These are phyloP conservation scores for Mesochorus sp. DNA, from an alignment of 2,888 invertebrate species.

Conservation along the genomic window DNA sequence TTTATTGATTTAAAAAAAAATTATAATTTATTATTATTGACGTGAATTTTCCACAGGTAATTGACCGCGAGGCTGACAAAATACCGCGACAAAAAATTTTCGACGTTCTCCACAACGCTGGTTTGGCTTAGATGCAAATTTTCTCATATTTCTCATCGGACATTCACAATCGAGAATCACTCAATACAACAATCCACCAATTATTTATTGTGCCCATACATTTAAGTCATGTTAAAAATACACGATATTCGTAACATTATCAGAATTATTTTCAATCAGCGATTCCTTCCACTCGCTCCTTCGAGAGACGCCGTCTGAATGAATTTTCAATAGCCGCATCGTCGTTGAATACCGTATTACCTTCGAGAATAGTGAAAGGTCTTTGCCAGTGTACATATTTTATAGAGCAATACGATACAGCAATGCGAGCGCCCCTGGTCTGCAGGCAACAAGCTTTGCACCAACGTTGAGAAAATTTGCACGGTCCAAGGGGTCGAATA, in stretches of 20 bases:
- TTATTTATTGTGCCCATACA: too few relatives aligned
- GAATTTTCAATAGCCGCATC: conserved; percentile 25
- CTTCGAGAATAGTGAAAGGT: conserved; percentile 53
- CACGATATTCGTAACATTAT: too few relatives aligned
- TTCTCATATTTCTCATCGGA: conserved; percentile 2
- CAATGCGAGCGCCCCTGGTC: conserved; percentile 26
- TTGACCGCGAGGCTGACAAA: conserved; percentile 90
- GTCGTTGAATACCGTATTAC: conserved; percentile 55
- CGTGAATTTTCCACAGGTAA: conserved; percentile 83
- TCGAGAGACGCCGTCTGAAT: conserved; percentile 15
- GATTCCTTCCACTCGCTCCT: neutral
- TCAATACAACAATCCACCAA: too few relatives aligned
- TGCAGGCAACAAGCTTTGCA: conserved; percentile 52
- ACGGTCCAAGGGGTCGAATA: conserved; percentile 41
- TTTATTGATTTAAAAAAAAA: too few relatives aligned
- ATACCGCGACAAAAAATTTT: conserved; percentile 90
- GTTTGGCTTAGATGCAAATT: conserved; percentile 80
- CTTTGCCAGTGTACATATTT: conserved; percentile 22
- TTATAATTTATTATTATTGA: neutral
- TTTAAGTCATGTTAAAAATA: too few relatives aligned
- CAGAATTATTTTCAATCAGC: conserved; percentile 55
- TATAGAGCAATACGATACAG: neutral
- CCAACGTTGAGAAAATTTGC: conserved; percentile 26
- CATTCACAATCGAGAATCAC: too few relatives aligned
- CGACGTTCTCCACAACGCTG: conserved; percentile 89